Base-by-base conservation (phyloP, 1,140 invertebrate species). In the Wasmannia auropunctata region DNA sequence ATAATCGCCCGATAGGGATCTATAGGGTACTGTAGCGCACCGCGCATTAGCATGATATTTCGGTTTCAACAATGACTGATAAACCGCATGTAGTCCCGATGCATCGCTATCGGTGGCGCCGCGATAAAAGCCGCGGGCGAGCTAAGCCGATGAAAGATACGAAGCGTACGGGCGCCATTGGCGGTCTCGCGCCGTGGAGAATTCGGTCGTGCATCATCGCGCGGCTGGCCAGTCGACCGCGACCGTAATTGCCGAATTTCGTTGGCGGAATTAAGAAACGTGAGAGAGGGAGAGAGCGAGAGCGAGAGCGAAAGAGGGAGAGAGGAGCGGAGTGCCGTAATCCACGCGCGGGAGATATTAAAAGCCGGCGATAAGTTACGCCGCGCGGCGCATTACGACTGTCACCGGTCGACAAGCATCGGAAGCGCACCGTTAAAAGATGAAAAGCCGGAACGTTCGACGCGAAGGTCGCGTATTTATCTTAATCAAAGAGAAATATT, bases 401-500 rank as follows among this genome's bases (percentile, higher is more conserved):
- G 62, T 63, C 62, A 6, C 7, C 31, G 46, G 31, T 1, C 28
- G 81, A 51, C 46, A 40, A 40, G 72, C 22, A 22, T 77, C 22
- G 43, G 37, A 77, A 77, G 46, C 14, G 58, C 37, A 14, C 31
- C 72, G 72, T 63, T 76, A 85, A 62, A 63, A 51, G 43, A 22
- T 40, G 60, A 76, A 77, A 63, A 58, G 76, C 75, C 75, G 22
- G 74, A 46, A 56, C 14, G 16, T 77, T 75, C 70, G 75, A 86
- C 25, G 49, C 22, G 40, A 43, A 79, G 56, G 34, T 85, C 43
- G 34, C 19, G 72, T 74, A 85, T 85, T 85, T 46, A 34, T 85
- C 81, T 85, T 77, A 77, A 85, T 85, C 81, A 40, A 51, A 75
- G 72, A 77, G 72, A 85, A 85, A 77, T 85, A 85, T 85, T 62